Percentiles rank a stretch among this genome's conserved stretches.
Conservation (phyloP, 2,888 invertebrate genomes). For the Acrobasis repandana region DNA sequence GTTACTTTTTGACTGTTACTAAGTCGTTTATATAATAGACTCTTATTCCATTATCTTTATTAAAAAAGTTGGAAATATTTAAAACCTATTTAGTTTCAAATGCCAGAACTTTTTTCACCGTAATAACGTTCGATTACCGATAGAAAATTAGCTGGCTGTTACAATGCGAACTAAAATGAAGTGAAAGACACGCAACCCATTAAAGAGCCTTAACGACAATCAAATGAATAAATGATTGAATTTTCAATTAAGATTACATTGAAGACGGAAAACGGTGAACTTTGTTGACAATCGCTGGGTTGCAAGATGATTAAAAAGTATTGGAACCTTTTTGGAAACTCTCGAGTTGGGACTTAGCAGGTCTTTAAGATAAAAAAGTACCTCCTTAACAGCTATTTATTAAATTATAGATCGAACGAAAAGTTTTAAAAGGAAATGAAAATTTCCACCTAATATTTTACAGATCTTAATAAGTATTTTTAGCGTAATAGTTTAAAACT, state of each 20-base stretch:
- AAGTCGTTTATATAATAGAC: too few species aligned
- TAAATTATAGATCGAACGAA: too few species aligned
- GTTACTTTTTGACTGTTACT: too few species aligned
- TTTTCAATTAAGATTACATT: slow-evolving; percentile 77
- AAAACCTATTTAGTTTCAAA: not conserved
- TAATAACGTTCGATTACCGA: slow-evolving; percentile 45
- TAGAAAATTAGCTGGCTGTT: slow-evolving; percentile 63
- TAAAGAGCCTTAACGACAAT: slow-evolving; percentile 72
- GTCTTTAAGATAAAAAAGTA: not conserved
- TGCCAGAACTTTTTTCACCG: slow-evolving; percentile 21
- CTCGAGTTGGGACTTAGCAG: not conserved
- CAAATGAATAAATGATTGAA: slow-evolving; percentile 80
- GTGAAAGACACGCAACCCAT: slow-evolving; percentile 64
- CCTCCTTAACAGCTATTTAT: too few species aligned
- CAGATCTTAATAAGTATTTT: too few species aligned
- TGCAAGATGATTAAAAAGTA: slow-evolving; percentile 48
- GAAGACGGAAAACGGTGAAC: slow-evolving; percentile 51
- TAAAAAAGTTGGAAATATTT: not conserved
- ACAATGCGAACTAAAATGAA: slow-evolving; percentile 64
- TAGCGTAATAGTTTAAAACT: too few species aligned
- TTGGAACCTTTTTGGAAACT: slow-evolving; percentile 32
- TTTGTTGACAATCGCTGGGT: slow-evolving; percentile 67
- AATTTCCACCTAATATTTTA: too few species aligned
- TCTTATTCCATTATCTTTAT: not conserved
- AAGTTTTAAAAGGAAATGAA: too few species aligned